These are phyloP conservation scores for Poeciliopsis occidentalis DNA, from an alignment of 2,113 vertebrate species.

Conservation along the genomic window DNA sequence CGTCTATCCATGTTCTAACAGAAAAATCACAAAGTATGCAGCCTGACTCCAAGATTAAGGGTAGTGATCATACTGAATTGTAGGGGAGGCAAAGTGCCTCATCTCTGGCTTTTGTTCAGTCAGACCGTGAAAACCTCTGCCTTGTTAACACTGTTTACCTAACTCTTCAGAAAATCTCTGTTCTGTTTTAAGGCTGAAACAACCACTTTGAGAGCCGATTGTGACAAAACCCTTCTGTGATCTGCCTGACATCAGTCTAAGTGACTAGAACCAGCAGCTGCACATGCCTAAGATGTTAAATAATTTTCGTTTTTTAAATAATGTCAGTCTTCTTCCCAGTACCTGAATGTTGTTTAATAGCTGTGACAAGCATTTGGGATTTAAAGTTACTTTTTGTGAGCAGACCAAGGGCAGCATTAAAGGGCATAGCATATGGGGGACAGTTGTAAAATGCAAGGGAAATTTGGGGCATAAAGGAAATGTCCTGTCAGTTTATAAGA, in stretches of 20 bases:
- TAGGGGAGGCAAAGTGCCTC: conserved; percentile 46
- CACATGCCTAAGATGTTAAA: conserved; percentile 10
- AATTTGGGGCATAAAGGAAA: conserved; percentile 8
- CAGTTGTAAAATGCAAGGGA: conserved; percentile 16
- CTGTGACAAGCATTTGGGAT: background rate
- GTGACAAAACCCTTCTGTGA: conserved; percentile 67
- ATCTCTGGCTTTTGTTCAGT: conserved; percentile 64
- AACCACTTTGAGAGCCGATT: conserved; percentile 56
- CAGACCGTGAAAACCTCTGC: conserved; percentile 56
- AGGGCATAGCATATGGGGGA: conserved; percentile 32
- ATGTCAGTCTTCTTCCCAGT: background rate
- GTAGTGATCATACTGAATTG: conserved; percentile 74
- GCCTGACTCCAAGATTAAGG: conserved; percentile 82
- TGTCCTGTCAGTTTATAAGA: conserved; percentile 3
- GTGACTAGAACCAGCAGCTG: conserved; percentile 34
- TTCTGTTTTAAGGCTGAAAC: conserved; percentile 56
- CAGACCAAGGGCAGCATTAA: conserved; percentile 18
- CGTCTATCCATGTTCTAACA: conserved; percentile 75
- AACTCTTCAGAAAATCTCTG: conserved; percentile 68
- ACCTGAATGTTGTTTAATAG: conserved; percentile 17
- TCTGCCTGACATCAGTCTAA: conserved; percentile 48
- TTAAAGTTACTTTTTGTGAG: conserved; percentile 18
- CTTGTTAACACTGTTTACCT: conserved; percentile 76
- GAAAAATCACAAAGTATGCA: conserved; percentile 84
- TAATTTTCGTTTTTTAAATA: conserved; percentile 18